Evolutionary conservation across 2,888 invertebrate species (phyloP).

Genomic region (Achlya flavicornis): DNA sequence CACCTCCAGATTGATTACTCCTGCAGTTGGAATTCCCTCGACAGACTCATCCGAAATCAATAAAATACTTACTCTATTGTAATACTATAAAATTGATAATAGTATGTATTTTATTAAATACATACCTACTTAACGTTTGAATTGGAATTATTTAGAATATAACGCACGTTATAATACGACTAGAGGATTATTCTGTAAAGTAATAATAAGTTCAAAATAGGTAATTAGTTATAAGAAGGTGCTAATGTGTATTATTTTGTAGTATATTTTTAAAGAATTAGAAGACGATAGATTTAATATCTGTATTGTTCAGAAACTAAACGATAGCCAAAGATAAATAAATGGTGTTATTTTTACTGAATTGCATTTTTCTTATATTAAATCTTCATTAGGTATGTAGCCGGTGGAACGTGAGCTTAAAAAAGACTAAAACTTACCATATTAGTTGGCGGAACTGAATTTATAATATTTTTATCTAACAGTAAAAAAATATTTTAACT

Average conservation of each 20-base stretch:
- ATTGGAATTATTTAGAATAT: neutral
- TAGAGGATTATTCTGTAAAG: neutral
- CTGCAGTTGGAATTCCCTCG: conserved; percentile 91
- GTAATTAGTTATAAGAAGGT: conserved; percentile 2
- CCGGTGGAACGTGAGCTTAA: neutral
- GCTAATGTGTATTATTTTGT: neutral
- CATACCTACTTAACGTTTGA: too few relatives aligned
- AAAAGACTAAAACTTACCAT: neutral
- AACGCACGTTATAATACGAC: neutral
- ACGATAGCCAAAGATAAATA: conserved; percentile 44
- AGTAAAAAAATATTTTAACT: neutral
- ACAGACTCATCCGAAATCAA: conserved; percentile 87
- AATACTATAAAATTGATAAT: neutral
- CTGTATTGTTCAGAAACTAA: conserved; percentile 31
- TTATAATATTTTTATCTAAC: neutral
- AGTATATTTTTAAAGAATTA: neutral
- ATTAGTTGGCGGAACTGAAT: neutral
- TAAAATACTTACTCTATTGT: conserved; percentile 24
- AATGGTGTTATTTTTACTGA: conserved; percentile 17
- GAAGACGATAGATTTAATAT: conserved; percentile 23
- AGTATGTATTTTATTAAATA: too few relatives aligned
- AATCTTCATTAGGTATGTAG: neutral
- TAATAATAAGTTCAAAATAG: conserved; percentile 9
- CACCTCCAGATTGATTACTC: conserved; percentile 92
- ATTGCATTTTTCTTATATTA: neutral